Evolutionary conservation across 2,113 vertebrate species (phyloP).

Genomic region (Clarias batrachus): DNA sequence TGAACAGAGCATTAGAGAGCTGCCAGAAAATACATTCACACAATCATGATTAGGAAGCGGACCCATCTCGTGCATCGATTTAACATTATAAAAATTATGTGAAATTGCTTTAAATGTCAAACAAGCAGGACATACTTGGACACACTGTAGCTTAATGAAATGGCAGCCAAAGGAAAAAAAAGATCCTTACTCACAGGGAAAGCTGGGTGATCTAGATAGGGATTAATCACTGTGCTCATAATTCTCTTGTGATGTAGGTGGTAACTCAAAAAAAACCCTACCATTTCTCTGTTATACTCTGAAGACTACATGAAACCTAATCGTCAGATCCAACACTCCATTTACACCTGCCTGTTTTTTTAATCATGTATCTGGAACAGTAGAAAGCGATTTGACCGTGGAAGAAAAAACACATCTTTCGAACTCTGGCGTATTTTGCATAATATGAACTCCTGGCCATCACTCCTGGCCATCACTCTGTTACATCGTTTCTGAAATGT

Average conservation of each 20-base stretch:
- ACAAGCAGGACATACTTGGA: background rate
- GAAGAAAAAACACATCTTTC: background rate
- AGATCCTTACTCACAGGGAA: background rate
- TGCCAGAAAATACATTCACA: slow-evolving; percentile 57
- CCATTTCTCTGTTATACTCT: background rate
- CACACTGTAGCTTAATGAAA: background rate
- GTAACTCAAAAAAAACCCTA: background rate
- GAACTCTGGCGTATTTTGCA: background rate
- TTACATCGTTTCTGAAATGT: background rate
- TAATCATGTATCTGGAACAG: background rate
- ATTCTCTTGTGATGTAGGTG: background rate
- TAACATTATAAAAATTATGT: background rate
- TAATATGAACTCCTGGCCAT: background rate
- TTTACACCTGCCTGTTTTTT: background rate
- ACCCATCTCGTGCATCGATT: background rate
- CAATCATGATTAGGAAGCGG: background rate
- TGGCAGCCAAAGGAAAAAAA: background rate
- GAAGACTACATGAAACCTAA: background rate
- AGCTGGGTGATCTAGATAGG: background rate
- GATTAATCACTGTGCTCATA: background rate
- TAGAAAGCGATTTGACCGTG: background rate
- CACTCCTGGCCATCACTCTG: background rate
- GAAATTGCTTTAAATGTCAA: background rate
- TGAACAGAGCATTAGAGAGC: slow-evolving; percentile 86
- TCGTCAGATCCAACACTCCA: background rate